These are phyloP conservation scores for Ceratosolen solmsi DNA, from an alignment of 1,140 invertebrate species.

Conservation along the genomic window DNA sequence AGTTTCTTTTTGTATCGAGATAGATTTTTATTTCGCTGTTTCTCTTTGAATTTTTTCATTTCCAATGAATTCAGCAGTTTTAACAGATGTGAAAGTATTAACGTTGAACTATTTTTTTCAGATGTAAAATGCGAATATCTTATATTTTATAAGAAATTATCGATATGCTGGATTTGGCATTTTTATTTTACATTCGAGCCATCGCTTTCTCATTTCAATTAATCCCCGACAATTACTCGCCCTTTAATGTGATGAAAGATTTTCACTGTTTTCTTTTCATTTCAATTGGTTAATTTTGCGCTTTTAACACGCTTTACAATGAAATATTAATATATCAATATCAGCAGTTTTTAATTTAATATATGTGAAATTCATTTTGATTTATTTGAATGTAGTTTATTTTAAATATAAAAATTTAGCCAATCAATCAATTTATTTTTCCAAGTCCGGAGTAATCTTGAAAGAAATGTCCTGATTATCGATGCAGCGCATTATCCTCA, in stretches of 20 bases:
- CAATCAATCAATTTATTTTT: too few relatives aligned
- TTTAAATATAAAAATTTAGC: too few relatives aligned
- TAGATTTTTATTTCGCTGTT: neutral
- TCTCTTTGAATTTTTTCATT: neutral
- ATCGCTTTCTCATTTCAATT: neutral
- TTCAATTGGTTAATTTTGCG: too few relatives aligned
- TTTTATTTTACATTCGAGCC: neutral
- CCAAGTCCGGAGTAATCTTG: too few relatives aligned
- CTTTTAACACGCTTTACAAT: too few relatives aligned
- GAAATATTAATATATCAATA: too few relatives aligned
- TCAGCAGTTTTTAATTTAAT: too few relatives aligned
- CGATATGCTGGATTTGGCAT: neutral
- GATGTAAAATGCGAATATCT: neutral
- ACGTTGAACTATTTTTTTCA: neutral
- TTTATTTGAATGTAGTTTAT: too few relatives aligned
- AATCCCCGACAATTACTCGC: neutral
- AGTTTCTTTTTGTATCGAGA: neutral
- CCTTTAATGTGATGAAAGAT: neutral
- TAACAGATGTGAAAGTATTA: neutral
- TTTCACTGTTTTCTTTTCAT: neutral
- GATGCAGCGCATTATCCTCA: too few relatives aligned
- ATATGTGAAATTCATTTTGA: too few relatives aligned
- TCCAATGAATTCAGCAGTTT: neutral
- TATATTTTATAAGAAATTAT: neutral
- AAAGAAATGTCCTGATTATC: too few relatives aligned